Base-by-base conservation (phyloP, 1,140 invertebrate species). In the Rhopalosiphum padi region DNA sequence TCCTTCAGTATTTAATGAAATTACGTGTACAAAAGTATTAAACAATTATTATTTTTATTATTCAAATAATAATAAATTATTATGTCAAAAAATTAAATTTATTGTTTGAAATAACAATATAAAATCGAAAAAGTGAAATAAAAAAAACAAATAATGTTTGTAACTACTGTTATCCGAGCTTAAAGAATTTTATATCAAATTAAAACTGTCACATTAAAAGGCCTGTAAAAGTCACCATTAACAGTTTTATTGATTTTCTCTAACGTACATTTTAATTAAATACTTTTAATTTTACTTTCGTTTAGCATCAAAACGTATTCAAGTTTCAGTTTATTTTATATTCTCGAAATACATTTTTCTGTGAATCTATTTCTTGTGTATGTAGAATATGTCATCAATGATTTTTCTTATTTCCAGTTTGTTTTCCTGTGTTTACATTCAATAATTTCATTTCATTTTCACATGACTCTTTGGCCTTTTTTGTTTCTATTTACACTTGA, bases 31-130 rank as follows among this genome's bases (percentile, higher is more conserved):
- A 68, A 41, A 53, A 89, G 22, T 89, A 43, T 89, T 15, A 53
- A 89, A 89, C n/a, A 89, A n/a, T 68, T 68, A 68, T 90, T 68
- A 68, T 68, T 68, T 68, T 43, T 60, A 90, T 22, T 68, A 68
- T 90, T 46, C 15, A 25, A 37, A 51, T 48, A 60, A 68, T 41
- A 43, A 90, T 68, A 68, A 90, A 15, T n/a, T 60, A 90, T 68
- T 21, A 6, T 43, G 30, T 68, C n/a, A 0, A 0, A 25, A 68
- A 43, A 43, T 68, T 46, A 11, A 30, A 90, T 68, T n/a, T 60
- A 60, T 90, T 60, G 9, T 41, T 60, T 53, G 0, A 55, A 89
- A 90, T 2, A 30, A 60, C 53, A 90, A 60, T 30, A 25, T 41
- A 30, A 68, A 90, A 25, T 43, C 23, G 23, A n/a, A 11, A 43